Evolutionary conservation across 2,888 invertebrate species (phyloP), one percentile per base, ranked within the genome.

Genomic region (Empis stercorea): DNA sequence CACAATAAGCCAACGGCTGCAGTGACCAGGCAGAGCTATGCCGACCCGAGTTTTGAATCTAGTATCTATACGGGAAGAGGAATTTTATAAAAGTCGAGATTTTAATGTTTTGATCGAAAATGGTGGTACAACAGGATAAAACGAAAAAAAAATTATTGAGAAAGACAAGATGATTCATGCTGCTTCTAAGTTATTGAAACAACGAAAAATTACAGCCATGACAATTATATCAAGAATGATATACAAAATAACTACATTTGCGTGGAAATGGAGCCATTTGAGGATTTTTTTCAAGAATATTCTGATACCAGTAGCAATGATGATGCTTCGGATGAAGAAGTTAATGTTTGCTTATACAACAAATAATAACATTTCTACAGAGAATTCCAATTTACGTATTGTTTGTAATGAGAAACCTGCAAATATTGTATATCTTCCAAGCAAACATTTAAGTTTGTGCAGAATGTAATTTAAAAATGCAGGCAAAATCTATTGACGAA

Each of bases 11-110:
- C n/a, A n/a, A n/a, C n/a, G n/a, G n/a, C n/a, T n/a, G n/a, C n/a
- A n/a, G n/a, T n/a, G n/a, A n/a, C n/a, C 3, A 20, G 20, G 5
- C 3, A 20, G 20, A n/a, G n/a, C n/a, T n/a, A n/a, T n/a, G n/a
- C n/a, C n/a, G n/a, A n/a, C n/a, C n/a, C n/a, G 20, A 20, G n/a
- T 20, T 20, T 20, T 20, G 5, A 20, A 20, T 20, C 20, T 20
- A 20, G 5, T 4, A 20, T 3, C 5, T 20, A 47, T 51, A 27
- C 37, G 42, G 6, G 44, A 48, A 14, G 51, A 49, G 14, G 48
- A 51, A 30, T 48, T 50, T 38, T 52, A 49, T 30, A 52, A 52
- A 50, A 44, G 44, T 17, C 43, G 49, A 11, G 39, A 38, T 34
- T 45, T 49, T 36, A 39, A 10, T 20, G 45, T 49, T 42, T 15